Evolutionary conservation across 2,888 invertebrate genomes (phyloP).

Genomic region (Noctua fimbriata): DNA sequence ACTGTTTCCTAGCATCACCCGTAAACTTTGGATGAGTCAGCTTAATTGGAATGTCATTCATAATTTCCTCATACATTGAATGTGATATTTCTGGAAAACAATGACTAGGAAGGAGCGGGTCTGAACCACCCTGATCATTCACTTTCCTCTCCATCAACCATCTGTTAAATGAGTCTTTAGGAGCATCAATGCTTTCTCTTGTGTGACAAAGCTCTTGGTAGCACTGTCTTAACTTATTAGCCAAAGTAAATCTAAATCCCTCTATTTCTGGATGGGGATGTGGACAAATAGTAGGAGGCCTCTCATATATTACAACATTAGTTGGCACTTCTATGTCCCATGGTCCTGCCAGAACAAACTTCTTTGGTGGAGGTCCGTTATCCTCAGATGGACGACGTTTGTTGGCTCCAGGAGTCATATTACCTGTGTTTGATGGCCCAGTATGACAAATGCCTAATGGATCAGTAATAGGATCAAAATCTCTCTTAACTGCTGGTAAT

Average conservation of each 20-base stretch:
- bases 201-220: conserved; percentile 98
- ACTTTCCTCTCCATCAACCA: conserved; percentile 99
- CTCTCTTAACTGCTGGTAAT: conserved; percentile 95
- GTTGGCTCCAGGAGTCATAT: conserved; percentile 90
- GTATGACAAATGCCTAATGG: conserved; percentile 95
- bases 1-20: conserved; percentile 98
- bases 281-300: conserved; percentile 95
- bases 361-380: conserved; percentile 94
- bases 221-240: conserved; percentile 96
- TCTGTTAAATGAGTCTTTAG: conserved; percentile 98
- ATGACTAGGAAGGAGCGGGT: conserved; percentile 97
- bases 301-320: conserved; percentile 97
- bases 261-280: conserved; percentile 99
- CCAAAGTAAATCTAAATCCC: conserved; percentile 94
- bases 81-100: conserved; percentile 98
- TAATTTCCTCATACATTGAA: conserved; percentile 99
- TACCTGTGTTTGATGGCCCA: conserved; percentile 84
- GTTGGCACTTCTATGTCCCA: conserved; percentile 98
- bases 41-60: conserved; percentile 99
- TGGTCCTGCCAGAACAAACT: conserved; percentile 96
- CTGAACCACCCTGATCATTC: conserved; percentile 95
- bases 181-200: conserved; percentile 97
- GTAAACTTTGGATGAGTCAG: conserved; percentile 98
- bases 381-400: conserved; percentile 96
- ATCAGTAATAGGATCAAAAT: conserved; percentile 97